Evolutionary conservation across 2,113 vertebrate genomes (phyloP).

Genomic region (Nothocercus nigrocapillus): DNA sequence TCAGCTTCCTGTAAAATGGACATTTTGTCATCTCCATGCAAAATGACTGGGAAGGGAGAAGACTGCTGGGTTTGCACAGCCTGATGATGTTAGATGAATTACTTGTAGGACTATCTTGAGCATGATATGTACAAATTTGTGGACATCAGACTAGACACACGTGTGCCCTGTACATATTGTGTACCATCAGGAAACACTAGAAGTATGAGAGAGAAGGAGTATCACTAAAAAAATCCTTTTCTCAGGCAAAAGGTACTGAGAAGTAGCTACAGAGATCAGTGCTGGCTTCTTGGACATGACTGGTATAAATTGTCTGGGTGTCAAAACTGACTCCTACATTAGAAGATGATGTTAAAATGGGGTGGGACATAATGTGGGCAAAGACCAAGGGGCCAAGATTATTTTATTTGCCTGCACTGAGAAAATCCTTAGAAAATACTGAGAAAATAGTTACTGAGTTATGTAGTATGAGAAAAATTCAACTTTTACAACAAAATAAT

Average conservation of each 20-base stretch:
- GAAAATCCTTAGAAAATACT: too few species aligned
- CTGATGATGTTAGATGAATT: neutral
- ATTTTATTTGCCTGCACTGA: neutral
- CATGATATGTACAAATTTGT: rapidly evolving
- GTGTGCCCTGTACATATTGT: neutral
- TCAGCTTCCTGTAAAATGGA: neutral
- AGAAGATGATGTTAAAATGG: neutral
- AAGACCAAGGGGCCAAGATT: neutral
- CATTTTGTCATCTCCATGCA: neutral
- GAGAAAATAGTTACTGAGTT: neutral
- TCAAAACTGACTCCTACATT: neutral
- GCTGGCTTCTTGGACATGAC: neutral
- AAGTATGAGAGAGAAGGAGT: neutral
- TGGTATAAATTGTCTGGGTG: neutral
- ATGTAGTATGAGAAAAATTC: neutral
- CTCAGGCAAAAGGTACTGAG: neutral
- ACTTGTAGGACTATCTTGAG: neutral
- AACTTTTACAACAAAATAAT: neutral
- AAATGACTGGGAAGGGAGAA: neutral
- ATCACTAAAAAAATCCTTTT: neutral
- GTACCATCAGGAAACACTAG: neutral
- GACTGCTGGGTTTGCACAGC: neutral
- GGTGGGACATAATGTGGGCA: neutral
- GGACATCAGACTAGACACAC: neutral
- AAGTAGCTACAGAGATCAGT: neutral